Evolutionary conservation across 2,888 invertebrate genomes (phyloP).

Genomic region (Eutolmus rufibarbis): DNA sequence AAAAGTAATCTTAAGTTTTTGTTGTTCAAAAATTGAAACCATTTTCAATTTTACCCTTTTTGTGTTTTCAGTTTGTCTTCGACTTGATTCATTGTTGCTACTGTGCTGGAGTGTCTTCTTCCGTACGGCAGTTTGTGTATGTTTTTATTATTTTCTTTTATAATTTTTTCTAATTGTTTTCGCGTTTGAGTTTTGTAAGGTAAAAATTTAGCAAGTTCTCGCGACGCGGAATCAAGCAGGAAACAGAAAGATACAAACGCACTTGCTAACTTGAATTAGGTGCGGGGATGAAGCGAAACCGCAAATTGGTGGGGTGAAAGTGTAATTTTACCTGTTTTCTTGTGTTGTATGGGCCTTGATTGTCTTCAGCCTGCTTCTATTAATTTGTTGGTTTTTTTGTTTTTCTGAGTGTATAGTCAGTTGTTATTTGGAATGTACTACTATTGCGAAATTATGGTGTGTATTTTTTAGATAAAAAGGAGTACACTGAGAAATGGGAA

Average conservation of each 20-base stretch:
- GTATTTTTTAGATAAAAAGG: not conserved
- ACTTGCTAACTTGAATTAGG: not conserved
- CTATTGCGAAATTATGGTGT: not conserved
- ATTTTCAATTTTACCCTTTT: conserved; percentile 48
- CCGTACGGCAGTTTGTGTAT: conserved; percentile 38
- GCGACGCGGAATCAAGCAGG: not conserved
- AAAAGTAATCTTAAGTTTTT: conserved; percentile 34
- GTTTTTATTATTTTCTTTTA: not conserved
- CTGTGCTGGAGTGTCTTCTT: not conserved
- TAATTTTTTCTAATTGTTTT: not conserved
- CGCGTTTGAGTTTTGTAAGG: not conserved
- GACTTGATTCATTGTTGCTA: conserved; percentile 9
- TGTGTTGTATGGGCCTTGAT: not conserved
- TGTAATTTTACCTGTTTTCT: not conserved
- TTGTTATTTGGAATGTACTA: not conserved
- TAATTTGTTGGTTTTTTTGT: not conserved
- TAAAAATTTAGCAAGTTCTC: conserved; percentile 10
- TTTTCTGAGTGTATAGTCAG: not conserved
- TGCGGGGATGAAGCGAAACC: not conserved
- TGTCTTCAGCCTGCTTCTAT: not conserved
- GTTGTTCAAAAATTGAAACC: conserved; percentile 46
- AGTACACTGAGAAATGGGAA: not conserved
- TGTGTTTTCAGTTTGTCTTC: conserved; percentile 38
- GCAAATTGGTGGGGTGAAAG: not conserved
- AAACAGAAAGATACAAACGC: not conserved